Percentiles rank a stretch among this genome's conserved stretches.
phyloP scores from a whole-genome alignment of 2,888 invertebrate species.

The Amiota minor region DNA sequence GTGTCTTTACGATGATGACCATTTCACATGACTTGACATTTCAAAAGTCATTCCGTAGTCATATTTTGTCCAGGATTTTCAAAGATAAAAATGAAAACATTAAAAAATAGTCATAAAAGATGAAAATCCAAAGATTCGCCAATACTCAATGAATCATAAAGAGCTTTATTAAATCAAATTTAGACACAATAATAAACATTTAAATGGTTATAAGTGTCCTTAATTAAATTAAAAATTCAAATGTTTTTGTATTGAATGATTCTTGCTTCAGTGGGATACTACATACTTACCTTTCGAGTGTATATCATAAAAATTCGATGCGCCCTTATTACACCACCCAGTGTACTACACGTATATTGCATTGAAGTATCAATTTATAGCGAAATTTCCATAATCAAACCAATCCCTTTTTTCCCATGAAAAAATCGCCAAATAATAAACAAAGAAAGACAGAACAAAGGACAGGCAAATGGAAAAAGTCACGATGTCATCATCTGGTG shows the following conservation, averaged over 20 bases:
- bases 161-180: too few species aligned
- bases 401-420: conserved; percentile 60
- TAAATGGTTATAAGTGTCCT: too few species aligned
- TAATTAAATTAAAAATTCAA: too few species aligned
- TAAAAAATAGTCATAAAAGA: too few species aligned
- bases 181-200: too few species aligned
- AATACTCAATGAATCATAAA: too few species aligned
- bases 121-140: too few species aligned
- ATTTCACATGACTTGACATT: conserved; percentile 11
- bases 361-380: background rate
- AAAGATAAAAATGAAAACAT: too few species aligned
- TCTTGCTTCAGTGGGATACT: too few species aligned
- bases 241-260: too few species aligned
- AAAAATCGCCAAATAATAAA: conserved; percentile 37
- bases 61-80: too few species aligned
- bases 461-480: conserved; percentile 47
- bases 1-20: background rate
- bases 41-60: background rate
- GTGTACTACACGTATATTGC: too few species aligned
- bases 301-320: conserved; percentile 66
- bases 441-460: conserved; percentile 33
- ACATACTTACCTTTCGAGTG: conserved; percentile 5
- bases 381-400: conserved; percentile 60
- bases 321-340: conserved; percentile 25
- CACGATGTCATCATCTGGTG: conserved; percentile 28